phyloP scores from a whole-genome alignment of 2,113 vertebrate species.

The Balaeniceps rex region DNA sequence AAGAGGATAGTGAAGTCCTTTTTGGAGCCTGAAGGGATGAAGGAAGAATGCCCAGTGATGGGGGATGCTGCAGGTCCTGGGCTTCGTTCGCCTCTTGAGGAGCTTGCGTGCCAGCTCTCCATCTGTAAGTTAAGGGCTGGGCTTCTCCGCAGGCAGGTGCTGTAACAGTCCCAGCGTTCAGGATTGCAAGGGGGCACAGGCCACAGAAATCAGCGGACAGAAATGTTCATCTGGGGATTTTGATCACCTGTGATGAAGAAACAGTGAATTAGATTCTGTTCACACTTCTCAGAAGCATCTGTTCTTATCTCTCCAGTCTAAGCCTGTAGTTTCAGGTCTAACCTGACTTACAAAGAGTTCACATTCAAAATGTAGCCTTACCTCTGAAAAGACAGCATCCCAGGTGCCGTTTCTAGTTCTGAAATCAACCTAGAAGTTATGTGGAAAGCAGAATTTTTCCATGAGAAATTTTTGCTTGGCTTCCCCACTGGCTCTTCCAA shows the following conservation, averaged over 20 bases:
- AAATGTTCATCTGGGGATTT: neutral
- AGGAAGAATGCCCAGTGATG: neutral
- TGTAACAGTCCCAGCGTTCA: neutral
- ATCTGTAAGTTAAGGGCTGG: neutral
- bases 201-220: neutral
- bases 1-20: neutral
- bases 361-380: neutral
- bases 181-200: neutral
- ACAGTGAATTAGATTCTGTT: neutral
- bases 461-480: neutral
- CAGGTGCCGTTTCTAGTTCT: neutral
- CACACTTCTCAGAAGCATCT: neutral
- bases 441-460: neutral
- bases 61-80: neutral
- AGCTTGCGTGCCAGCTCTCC: neutral
- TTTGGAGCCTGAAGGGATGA: neutral
- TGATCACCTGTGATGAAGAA: neutral
- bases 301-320: neutral
- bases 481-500: neutral
- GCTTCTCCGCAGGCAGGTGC: neutral
- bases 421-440: neutral
- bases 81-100: neutral
- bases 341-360: neutral
- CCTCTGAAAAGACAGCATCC: neutral
- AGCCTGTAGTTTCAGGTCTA: neutral